phyloP scores from a whole-genome alignment of 2,113 vertebrate species.

The Galbula dea region DNA sequence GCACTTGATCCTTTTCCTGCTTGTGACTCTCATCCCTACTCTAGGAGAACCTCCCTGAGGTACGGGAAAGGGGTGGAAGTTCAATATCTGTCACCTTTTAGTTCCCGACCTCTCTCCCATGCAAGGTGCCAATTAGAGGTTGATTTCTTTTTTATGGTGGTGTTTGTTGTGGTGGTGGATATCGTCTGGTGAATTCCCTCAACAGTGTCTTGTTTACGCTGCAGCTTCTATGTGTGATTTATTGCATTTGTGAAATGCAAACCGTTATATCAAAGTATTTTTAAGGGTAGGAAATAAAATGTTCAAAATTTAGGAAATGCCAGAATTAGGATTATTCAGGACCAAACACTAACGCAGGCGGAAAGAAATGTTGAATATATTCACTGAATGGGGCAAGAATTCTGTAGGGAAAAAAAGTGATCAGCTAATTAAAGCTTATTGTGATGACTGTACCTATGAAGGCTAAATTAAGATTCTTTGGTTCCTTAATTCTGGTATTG shows the following conservation, averaged over 20 bases:
- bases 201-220: background rate
- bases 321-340: background rate
- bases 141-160: background rate
- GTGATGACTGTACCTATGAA: background rate
- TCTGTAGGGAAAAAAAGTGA: background rate
- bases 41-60: background rate
- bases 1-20: background rate
- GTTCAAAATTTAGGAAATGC: constrained; percentile 2
- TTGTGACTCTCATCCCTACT: background rate
- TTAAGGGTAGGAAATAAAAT: constrained; percentile 3
- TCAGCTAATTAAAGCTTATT: background rate
- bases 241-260: background rate
- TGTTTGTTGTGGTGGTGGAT: constrained; percentile 18
- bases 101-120: background rate
- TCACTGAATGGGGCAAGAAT: background rate
- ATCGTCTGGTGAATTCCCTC: background rate
- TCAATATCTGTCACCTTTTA: background rate
- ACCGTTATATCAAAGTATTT: background rate
- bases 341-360: background rate
- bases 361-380: background rate
- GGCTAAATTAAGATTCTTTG: background rate
- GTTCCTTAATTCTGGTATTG: background rate
- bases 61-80: background rate
- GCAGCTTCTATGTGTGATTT: background rate
- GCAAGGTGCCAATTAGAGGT: constrained; percentile 5